Evolutionary conservation across 2,113 vertebrate genomes (phyloP).

Genomic region (Phaethon lepturus): DNA sequence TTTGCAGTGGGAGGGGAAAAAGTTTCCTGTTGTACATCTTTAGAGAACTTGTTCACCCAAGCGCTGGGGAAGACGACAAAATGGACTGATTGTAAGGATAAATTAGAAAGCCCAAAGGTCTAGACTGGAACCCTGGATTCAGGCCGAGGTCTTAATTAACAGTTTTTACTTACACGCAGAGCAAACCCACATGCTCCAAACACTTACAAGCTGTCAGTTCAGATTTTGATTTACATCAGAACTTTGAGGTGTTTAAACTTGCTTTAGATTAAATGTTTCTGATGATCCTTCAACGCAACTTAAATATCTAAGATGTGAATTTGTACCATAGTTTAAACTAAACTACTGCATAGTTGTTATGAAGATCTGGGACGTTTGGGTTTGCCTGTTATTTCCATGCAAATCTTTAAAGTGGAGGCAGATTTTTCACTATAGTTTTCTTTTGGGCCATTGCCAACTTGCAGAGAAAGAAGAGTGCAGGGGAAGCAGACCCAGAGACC

Average conservation of each 20-base stretch:
- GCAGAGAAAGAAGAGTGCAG: not conserved
- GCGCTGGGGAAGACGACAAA: not conserved
- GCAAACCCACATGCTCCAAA: not conserved
- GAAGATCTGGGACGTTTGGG: not conserved
- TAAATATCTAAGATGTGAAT: not conserved
- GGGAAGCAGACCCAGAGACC: not conserved
- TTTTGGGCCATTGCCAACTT: not conserved
- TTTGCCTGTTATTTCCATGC: not conserved
- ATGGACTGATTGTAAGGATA: not conserved
- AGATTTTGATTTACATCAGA: not conserved
- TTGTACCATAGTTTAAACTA: not conserved
- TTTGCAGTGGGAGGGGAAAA: not conserved
- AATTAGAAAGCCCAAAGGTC: not conserved
- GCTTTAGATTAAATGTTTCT: not conserved
- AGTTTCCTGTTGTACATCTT: not conserved
- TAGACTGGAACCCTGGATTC: not conserved
- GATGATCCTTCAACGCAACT: not conserved
- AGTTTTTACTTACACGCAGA: not conserved
- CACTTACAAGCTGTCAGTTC: not conserved
- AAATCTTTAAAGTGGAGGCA: not conserved
- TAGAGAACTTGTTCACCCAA: not conserved
- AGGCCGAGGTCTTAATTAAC: not conserved
- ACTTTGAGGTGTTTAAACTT: not conserved
- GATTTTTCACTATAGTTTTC: not conserved
- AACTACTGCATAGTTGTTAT: not conserved